Evolutionary conservation across 1,140 invertebrate genomes (phyloP).

Genomic region (Formica exsecta): DNA sequence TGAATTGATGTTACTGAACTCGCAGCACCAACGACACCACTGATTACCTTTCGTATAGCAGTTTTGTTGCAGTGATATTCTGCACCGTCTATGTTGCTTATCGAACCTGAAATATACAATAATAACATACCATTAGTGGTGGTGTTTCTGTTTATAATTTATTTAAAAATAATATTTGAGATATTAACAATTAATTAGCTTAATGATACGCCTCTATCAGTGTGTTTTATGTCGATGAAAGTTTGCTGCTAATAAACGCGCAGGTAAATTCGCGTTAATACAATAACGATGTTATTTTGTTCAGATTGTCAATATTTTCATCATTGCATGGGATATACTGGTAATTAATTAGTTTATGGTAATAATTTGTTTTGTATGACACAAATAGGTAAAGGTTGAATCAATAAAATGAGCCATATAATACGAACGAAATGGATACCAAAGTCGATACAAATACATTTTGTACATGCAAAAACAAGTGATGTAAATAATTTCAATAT

Average conservation of each 20-base stretch:
- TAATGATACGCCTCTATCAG: constrained; percentile 9
- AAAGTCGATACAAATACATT: background rate
- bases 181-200: constrained; percentile 51
- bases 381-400: background rate
- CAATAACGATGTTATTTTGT: constrained; percentile 70
- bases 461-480: background rate
- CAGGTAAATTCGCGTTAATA: constrained; percentile 66
- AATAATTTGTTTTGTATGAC: constrained; percentile 47
- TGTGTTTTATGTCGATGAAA: background rate
- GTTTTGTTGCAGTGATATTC: constrained; percentile 96
- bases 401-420: constrained; percentile 30
- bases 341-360: constrained; percentile 71
- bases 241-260: constrained; percentile 29
- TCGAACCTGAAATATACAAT: constrained; percentile 92
- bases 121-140: background rate
- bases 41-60: constrained; percentile 94
- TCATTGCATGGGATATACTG: constrained; percentile 51
- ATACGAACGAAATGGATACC: background rate
- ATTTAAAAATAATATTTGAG: constrained; percentile 41
- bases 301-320: constrained; percentile 70
- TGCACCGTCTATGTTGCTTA: constrained; percentile 97
- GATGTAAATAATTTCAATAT: constrained; percentile 17
- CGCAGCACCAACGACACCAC: constrained; percentile 97
- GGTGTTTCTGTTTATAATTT: background rate
- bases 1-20: constrained; percentile 98